Evolutionary conservation across 2,797 vertebrate genomes (phyloP).

Genomic region (Jordanella pulchra): DNA sequence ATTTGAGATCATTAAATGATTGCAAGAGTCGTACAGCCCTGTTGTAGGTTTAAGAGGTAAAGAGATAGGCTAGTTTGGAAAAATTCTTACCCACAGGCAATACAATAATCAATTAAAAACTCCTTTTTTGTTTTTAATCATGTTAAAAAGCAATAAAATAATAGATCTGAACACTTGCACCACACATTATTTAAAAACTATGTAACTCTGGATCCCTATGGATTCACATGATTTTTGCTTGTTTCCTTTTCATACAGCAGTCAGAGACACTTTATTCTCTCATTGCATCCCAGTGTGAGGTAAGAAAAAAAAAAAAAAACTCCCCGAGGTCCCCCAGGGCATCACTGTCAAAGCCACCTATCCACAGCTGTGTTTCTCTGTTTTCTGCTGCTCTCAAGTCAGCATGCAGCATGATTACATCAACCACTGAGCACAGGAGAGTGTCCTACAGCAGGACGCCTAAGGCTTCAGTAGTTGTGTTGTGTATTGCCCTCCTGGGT

Average conservation of each 20-base stretch:
- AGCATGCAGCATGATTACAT: constrained; percentile 62
- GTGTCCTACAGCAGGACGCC: constrained; percentile 65
- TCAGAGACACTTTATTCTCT: constrained; percentile 33
- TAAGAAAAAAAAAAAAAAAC: constrained; percentile 23
- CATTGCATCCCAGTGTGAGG: constrained; percentile 47
- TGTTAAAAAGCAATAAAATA: background rate
- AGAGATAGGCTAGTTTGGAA: background rate
- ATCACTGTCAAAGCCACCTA: constrained; percentile 69
- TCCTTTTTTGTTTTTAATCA: background rate
- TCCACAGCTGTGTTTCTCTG: constrained; percentile 60
- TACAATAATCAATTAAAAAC: background rate
- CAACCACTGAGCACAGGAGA: constrained; percentile 55
- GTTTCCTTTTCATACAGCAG: background rate
- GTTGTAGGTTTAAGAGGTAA: background rate
- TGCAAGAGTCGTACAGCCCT: background rate
- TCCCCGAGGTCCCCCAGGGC: constrained; percentile 48
- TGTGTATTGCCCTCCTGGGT: constrained; percentile 40
- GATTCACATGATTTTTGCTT: constrained; percentile 1
- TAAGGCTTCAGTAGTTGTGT: constrained; percentile 52
- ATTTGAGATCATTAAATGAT: background rate
- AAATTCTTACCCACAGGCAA: background rate
- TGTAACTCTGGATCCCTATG: background rate
- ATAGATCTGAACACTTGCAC: background rate
- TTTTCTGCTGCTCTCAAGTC: constrained; percentile 60
- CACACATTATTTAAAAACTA: constrained; percentile 2